Conservation (phyloP, 2,113 vertebrate species). For the Columbina picui region DNA sequence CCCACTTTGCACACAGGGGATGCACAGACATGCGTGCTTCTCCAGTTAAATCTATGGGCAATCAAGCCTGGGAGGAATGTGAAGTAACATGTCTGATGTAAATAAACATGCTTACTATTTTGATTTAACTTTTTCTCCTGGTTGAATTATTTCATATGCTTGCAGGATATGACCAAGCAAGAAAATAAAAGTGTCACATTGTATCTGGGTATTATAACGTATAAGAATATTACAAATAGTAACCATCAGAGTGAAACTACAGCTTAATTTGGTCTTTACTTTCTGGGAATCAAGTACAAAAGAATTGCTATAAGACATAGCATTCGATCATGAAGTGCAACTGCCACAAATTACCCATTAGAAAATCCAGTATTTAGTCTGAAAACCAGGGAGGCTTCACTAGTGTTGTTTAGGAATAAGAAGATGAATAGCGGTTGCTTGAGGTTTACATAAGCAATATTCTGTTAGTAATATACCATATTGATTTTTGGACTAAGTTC, state of each 20-base stretch:
- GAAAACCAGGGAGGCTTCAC: neutral
- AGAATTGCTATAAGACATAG: neutral
- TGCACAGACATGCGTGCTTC: neutral
- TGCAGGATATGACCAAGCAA: neutral
- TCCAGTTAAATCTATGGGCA: neutral
- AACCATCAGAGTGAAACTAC: neutral
- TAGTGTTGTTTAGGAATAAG: neutral
- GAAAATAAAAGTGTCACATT: neutral
- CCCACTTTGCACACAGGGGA: neutral
- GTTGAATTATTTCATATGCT: neutral
- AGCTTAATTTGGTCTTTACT: neutral
- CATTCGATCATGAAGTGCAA: neutral
- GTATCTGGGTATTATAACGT: neutral
- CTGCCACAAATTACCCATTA: neutral
- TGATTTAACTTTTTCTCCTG: neutral
- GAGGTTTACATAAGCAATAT: neutral
- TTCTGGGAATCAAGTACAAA: neutral
- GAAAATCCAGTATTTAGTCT: neutral
- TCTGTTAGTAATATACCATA: neutral
- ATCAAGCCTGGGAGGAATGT: neutral
- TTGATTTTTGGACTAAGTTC: neutral
- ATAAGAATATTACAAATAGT: neutral
- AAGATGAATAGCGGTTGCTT: neutral
- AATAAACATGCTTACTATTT: neutral
- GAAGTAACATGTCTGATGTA: neutral